A percentile compares a stretch with the other conserved stretches of the same genome.
These are phyloP conservation scores for Drosophila antonietae DNA, from an alignment of 2,888 invertebrate genomes.

Conservation along the genomic window DNA sequence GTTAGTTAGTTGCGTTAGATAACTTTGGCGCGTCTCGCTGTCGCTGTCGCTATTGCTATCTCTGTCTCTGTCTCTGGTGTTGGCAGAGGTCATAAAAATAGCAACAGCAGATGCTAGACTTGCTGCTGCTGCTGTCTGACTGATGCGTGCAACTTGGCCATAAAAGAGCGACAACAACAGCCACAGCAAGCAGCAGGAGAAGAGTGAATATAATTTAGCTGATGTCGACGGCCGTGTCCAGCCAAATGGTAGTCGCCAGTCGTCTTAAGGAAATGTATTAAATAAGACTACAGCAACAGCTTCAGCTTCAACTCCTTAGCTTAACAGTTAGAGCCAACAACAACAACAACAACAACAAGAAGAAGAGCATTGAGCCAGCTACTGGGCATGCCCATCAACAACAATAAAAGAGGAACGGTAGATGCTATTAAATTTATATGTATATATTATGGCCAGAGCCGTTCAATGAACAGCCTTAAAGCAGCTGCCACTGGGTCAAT, in stretches of 20 bases:
- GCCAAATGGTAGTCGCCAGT: slow-evolving; percentile 57
- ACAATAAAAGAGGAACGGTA: slow-evolving; percentile 18
- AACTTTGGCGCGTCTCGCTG: slow-evolving; percentile 59
- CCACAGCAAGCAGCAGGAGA: slow-evolving; percentile 23
- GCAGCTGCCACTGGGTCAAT: slow-evolving; percentile 20
- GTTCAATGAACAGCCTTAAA: slow-evolving; percentile 18
- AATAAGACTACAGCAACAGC: slow-evolving; percentile 48
- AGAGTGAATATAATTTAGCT: slow-evolving; percentile 64
- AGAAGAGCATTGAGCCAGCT: slow-evolving; percentile 11
- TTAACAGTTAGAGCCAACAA: slow-evolving; percentile 65
- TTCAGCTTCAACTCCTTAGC: slow-evolving; percentile 21
- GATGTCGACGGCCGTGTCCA: slow-evolving; percentile 66
- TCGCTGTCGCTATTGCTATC: slow-evolving; percentile 5
- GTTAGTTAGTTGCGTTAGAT: slow-evolving; percentile 68
- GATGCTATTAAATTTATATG: slow-evolving; percentile 41
- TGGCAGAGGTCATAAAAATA: slow-evolving; percentile 77
- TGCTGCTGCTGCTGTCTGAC: slow-evolving; percentile 49
- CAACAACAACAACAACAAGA: background rate
- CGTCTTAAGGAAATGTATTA: slow-evolving; percentile 77
- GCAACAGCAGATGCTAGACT: slow-evolving; percentile 27
- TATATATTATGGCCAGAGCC: background rate
- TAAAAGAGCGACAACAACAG: slow-evolving; percentile 65
- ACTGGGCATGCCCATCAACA: slow-evolving; percentile 32
- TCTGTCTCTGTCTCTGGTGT: slow-evolving; percentile 45
- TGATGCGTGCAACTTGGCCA: slow-evolving; percentile 78